These are phyloP conservation scores for Pterobdella sp. DNA, from an alignment of 2,888 invertebrate species.

Conservation along the genomic window DNA sequence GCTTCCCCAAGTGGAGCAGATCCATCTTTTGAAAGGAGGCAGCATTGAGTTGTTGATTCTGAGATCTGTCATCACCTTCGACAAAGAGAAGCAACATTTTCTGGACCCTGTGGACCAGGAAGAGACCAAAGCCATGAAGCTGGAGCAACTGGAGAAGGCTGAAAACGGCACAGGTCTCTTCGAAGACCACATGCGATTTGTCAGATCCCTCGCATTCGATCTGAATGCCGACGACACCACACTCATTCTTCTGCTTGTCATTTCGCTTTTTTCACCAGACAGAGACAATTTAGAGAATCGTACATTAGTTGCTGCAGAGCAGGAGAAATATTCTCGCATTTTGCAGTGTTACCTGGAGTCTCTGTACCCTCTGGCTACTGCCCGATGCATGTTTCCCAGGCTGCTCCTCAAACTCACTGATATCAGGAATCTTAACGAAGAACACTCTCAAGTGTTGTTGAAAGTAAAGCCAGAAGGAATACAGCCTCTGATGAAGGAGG, in stretches of 20 bases:
- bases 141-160: conserved; percentile 74
- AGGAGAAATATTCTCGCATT: conserved; percentile 49
- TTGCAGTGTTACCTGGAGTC: conserved; percentile 48
- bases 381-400: conserved; percentile 47
- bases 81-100: conserved; percentile 82
- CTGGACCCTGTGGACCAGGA: conserved; percentile 58
- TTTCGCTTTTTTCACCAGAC: conserved; percentile 79
- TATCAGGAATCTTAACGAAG: conserved; percentile 79
- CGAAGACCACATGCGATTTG: conserved; percentile 51
- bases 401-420: conserved; percentile 84
- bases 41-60: conserved; percentile 94
- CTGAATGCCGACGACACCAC: conserved; percentile 77
- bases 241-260: conserved; percentile 82
- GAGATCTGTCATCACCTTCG: conserved; percentile 83
- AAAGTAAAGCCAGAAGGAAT: conserved; percentile 86
- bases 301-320: conserved; percentile 46
- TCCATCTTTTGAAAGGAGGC: conserved; percentile 81
- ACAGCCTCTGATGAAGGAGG: conserved; percentile 86
- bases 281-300: conserved; percentile 61
- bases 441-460: conserved; percentile 80
- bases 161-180: conserved; percentile 44
- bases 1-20: conserved; percentile 89
- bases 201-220: conserved; percentile 65
- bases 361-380: conserved; percentile 41
- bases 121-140: conserved; percentile 63